A percentile compares a stretch with the other conserved stretches of the same genome.
Evolutionary conservation across 2,113 vertebrate species (phyloP).

Genomic region (Ptilonorhynchus violaceus): DNA sequence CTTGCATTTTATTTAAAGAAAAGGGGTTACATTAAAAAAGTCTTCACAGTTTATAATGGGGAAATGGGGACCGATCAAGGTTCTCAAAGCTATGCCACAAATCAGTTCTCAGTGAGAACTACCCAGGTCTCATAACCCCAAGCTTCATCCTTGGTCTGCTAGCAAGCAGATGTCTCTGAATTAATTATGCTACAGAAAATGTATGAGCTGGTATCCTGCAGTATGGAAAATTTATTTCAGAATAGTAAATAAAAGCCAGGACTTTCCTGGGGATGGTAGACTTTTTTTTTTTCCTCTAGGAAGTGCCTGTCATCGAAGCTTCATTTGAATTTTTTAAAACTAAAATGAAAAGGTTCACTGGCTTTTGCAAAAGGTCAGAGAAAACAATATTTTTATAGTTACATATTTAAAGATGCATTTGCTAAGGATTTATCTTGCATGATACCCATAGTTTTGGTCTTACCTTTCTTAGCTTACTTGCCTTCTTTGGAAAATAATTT

Average conservation of each 20-base stretch:
- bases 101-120: background rate
- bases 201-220: background rate
- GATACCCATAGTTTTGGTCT: background rate
- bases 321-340: background rate
- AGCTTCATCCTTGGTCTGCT: background rate
- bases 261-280: background rate
- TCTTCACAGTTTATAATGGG: background rate
- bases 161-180: background rate
- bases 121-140: background rate
- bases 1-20: background rate
- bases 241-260: background rate
- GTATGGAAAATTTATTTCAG: background rate
- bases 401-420: background rate
- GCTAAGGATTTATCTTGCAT: background rate
- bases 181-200: background rate
- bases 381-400: background rate
- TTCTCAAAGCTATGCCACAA: background rate
- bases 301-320: background rate
- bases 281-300: background rate
- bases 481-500: background rate
- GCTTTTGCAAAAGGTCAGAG: background rate
- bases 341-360: background rate
- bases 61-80: background rate
- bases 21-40: background rate
- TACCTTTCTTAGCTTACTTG: background rate